Evolutionary conservation across 2,797 vertebrate genomes (phyloP), one percentile per base, ranked within the genome.

Genomic region (Benthosema pterotum): DNA sequence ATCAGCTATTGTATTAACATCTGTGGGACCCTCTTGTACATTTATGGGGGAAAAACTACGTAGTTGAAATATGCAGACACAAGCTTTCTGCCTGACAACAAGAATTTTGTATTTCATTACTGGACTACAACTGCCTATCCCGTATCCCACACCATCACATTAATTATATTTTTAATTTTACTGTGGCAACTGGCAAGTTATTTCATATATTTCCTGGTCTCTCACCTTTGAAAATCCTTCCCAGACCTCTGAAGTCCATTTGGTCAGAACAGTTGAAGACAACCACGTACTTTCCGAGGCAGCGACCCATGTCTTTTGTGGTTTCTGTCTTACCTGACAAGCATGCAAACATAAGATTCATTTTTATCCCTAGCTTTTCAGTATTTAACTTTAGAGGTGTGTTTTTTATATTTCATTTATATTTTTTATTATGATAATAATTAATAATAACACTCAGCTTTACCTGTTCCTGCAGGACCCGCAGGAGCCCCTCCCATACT

Each of bases 261-360:
- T 99, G 98, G 67, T 99, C 97, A 4, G 98, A 99, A 57, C 97
- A 98, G 74, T 99, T 99, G 87, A 99, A 99, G 67, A 99, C 96
- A 55, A 99, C 97, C 4, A 99, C 96, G 0, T 98, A 99, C 75
- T 99, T 99, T 47, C 97, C 97, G 19, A 99, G 92, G 78, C 97
- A 98, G 3, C 96, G 93, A 5, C 96, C 98, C 98, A 99, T 99
- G 58, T 99, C 97, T 71, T 99, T 99, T n/a, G 90, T 93, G 0
- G 97, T 99, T 87, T 99, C 98, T 0, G 97, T 99, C 86, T 99
- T 99, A 22, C 98, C 98, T 59, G 91, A 57, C 19, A 60, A 60
- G 32, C 32, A 38, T 9, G 32, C 51, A 51, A 69, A 42, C 0
- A 11, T 0, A 54, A 3, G 12, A 54, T 50, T 42, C 50, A 7